Base-by-base conservation (phyloP, 1,140 invertebrate species). In the Eulimnadia texana region DNA sequence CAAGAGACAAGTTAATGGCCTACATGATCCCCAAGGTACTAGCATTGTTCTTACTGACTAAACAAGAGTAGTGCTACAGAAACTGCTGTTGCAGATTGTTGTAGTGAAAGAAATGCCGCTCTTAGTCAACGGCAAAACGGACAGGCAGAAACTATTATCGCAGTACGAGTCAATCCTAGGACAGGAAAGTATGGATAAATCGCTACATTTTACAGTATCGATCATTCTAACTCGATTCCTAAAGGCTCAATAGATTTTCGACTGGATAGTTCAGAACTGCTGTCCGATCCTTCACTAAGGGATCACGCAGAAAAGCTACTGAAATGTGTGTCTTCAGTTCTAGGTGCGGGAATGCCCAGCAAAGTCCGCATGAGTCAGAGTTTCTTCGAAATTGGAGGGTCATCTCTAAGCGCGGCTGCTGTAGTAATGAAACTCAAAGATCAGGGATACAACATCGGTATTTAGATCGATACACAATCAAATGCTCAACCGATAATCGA, bases 371-470 rank as follows among this genome's bases (percentile, higher is more conserved):
- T 80, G 0, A 72, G 79, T 13, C 77, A 82, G 0, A 89, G 87
- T 66, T 93, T 90, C 70, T 91, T 87, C 68, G 80, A 88, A 61
- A 75, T 90, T 25, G 89, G 89, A 13, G 88, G 88, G 19, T 90
- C 90, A 68, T 91, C 88, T 0, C 74, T 93, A 1, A 91, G 91
- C 69, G 89, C 87, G 0, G 82, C 91, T 42, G 84, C 81, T 61
- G 88, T 86, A 0, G 84, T 93, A 3, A 85, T 85, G 0, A 79
- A 81, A 67, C 71, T 92, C 29, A 75, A 79, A n/a, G 84, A 90
- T 55, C 80, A 82, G 68, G 86, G 86, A 63, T 89, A 84, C 69
- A 76, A 79, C 62, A 86, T 92, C 63, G 80, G 83, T 82, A 6
- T n/a, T 11, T n/a, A n/a, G n/a, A n/a, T n/a, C n/a, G n/a, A n/a